Conservation (phyloP, 2,888 invertebrate species). For the Ypsolopha sequella region DNA sequence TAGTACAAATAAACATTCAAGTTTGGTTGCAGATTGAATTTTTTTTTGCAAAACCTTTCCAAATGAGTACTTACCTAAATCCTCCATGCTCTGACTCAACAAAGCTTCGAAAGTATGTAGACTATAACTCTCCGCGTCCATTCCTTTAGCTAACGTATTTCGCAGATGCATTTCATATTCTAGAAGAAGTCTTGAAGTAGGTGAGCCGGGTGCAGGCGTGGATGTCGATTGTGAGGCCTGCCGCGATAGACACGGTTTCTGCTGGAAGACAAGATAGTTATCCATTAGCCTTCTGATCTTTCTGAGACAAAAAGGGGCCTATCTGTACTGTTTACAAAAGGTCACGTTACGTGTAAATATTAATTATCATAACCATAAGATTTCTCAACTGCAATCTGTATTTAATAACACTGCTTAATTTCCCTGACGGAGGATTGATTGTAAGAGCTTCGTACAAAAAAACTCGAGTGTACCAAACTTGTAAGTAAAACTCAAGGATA, state of each 20-base stretch:
- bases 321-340: not conserved
- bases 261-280: slow-evolving; percentile 11
- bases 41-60: too few relatives aligned
- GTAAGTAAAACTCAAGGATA: too few relatives aligned
- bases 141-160: slow-evolving; percentile 93
- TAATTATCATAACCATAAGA: too few relatives aligned
- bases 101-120: slow-evolving; percentile 94
- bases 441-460: too few relatives aligned
- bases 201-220: slow-evolving; percentile 84
- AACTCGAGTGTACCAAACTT: too few relatives aligned
- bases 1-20: too few relatives aligned
- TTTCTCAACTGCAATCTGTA: too few relatives aligned
- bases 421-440: too few relatives aligned
- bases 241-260: slow-evolving; percentile 59
- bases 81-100: slow-evolving; percentile 95
- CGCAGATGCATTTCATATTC: slow-evolving; percentile 96
- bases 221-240: slow-evolving; percentile 74
- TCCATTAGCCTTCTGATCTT: not conserved
- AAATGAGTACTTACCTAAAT: slow-evolving; percentile 75
- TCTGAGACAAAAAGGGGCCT: not conserved
- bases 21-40: too few relatives aligned
- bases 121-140: slow-evolving; percentile 96
- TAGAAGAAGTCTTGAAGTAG: slow-evolving; percentile 85
- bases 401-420: too few relatives aligned
- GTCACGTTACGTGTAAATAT: too few relatives aligned